Conservation (phyloP, 1,140 invertebrate species). For the Polypedilum vanderplanki region DNA sequence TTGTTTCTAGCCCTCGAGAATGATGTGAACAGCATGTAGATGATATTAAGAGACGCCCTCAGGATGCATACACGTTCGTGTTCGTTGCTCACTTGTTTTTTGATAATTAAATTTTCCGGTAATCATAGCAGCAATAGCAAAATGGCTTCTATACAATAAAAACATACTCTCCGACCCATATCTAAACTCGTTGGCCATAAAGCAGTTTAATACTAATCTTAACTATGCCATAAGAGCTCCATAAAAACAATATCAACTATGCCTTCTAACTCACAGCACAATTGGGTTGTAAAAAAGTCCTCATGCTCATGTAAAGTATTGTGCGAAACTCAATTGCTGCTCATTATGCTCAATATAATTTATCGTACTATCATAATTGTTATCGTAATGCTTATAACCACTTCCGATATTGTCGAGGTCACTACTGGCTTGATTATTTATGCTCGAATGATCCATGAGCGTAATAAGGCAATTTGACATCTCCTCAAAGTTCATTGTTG, state of each 20-base stretch:
- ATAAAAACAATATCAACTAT: not conserved
- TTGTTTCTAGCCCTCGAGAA: too few relatives aligned
- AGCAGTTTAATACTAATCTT: constrained; percentile 27
- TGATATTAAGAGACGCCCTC: not conserved
- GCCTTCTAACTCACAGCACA: not conserved
- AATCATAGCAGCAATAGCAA: not conserved
- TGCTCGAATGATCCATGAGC: constrained; percentile 22
- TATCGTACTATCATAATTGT: constrained; percentile 24
- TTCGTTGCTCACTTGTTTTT: not conserved
- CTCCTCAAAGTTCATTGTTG: constrained; percentile 43
- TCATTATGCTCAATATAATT: constrained; percentile 9
- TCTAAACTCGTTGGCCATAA: constrained; percentile 26
- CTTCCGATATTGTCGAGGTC: constrained; percentile 4
- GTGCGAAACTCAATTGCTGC: not conserved
- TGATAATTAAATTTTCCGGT: constrained; percentile 19
- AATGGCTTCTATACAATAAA: too few relatives aligned
- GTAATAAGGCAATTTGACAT: constrained; percentile 40
- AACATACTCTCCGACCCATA: not conserved
- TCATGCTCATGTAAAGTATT: constrained; percentile 13
- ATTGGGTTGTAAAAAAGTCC: not conserved
- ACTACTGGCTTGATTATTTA: not conserved
- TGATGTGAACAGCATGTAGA: not conserved
- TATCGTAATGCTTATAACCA: constrained; percentile 22
- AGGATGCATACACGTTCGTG: constrained; percentile 1
- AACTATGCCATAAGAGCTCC: not conserved